Base-by-base conservation (phyloP, 2,797 vertebrate genomes). In the Pipistrellus pygmaeus region DNA sequence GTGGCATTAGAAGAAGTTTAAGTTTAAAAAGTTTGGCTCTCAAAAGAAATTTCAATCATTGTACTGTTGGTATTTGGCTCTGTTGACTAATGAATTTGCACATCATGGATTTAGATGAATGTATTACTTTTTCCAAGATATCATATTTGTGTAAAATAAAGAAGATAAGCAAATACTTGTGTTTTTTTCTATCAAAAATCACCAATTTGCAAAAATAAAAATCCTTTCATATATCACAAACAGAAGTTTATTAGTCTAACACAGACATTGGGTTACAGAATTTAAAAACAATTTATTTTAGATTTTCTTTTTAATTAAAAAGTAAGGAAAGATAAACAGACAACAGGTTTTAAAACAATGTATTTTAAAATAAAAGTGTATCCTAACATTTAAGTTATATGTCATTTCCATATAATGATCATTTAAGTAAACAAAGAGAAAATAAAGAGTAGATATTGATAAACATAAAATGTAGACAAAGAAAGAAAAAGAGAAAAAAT, bases 301-400 rank as follows among this genome's bases (percentile, higher is more conserved):
- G 21, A 46, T 73, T 41, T 41, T 41, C 38, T 41, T 44, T 44
- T 44, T 44, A 44, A 44, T 41, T 41, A 41, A 44, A 44, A 44
- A 44, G 35, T 60, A 69, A 80, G 30, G 25, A 75, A 83, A 2
- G 23, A 27, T 55, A 57, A 76, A 25, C 62, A 0, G 0, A 62
- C 6, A 81, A 64, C 2, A 90, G 7, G 6, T 30, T 41, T 60
- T 53, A n/a, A 51, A 86, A 64, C 21, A 78, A 69, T 55, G 18
- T 27, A 57, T 73, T 77, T 94, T 38, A 94, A 94, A 93, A 62
- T 73, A 66, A 73, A 81, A 64, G 53, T 32, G 32, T 35, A 66
- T 32, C 20, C 44, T 81, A 85, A 55, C 25, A 11, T 88, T 69
- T 64, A 13, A 4, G 13, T 35, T 85, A 23, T n/a, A 46, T 66